Percentiles rank a stretch among this genome's conserved stretches.
Evolutionary conservation across 2,113 vertebrate genomes (phyloP).

Genomic region (Hippocampus mohnikei): DNA sequence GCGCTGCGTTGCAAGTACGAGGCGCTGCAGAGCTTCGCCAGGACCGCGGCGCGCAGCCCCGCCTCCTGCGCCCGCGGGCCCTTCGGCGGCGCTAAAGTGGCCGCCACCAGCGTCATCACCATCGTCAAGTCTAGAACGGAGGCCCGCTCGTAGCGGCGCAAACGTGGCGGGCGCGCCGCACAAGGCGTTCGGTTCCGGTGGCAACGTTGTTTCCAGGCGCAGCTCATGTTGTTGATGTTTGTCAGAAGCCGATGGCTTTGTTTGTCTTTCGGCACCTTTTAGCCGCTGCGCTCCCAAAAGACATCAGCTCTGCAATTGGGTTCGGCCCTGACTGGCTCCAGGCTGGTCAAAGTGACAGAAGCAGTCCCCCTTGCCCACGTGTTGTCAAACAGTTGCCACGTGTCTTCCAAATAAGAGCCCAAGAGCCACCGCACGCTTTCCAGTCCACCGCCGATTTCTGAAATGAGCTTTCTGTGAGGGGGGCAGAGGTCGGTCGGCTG

Average conservation of each 20-base stretch:
- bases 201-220: conserved; percentile 7
- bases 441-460: too few species aligned
- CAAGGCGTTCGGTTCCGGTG: conserved; percentile 54
- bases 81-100: conserved; percentile 90
- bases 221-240: background rate
- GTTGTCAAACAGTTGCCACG: too few species aligned
- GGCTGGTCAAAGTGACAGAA: too few species aligned
- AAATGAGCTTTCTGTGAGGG: too few species aligned
- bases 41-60: conserved; percentile 93
- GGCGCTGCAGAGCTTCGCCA: conserved; percentile 96
- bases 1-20: conserved; percentile 97
- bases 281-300: background rate
- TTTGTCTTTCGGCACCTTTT: background rate
- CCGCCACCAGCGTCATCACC: conserved; percentile 98
- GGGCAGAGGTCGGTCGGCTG: too few species aligned
- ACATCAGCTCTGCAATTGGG: too few species aligned
- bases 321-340: too few species aligned
- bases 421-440: too few species aligned
- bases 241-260: background rate
- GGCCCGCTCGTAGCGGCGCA: conserved; percentile 87
- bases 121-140: conserved; percentile 98
- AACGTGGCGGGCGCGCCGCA: conserved; percentile 78
- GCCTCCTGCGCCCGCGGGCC: conserved; percentile 85
- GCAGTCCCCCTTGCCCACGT: too few species aligned
- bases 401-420: too few species aligned